Evolutionary conservation across 2,113 vertebrate genomes (phyloP).

Genomic region (Strigops habroptila): DNA sequence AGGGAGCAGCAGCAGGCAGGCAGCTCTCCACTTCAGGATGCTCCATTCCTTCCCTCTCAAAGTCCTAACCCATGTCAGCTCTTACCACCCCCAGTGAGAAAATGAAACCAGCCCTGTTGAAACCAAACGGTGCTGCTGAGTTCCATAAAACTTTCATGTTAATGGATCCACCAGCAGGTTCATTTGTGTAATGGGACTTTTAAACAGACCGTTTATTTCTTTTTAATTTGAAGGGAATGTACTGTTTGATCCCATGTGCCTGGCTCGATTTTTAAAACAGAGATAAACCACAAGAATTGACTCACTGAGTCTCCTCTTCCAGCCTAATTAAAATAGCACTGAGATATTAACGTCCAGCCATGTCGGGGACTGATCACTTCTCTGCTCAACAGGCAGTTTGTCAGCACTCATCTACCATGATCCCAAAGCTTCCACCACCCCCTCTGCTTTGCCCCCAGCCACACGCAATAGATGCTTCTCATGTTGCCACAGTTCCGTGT

Average conservation of each 20-base stretch:
- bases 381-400: neutral
- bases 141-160: constrained; percentile 49
- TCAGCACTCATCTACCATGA: neutral
- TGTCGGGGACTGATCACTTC: neutral
- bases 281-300: constrained; percentile 6
- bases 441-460: neutral
- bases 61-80: neutral
- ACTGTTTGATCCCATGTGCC: constrained; percentile 52
- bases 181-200: constrained; percentile 48
- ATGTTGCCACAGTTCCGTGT: neutral
- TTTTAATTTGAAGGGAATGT: constrained; percentile 65
- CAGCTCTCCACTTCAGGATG: neutral
- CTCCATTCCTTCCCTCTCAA: neutral
- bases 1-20: neutral
- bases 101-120: neutral
- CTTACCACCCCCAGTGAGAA: neutral
- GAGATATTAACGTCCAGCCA: neutral
- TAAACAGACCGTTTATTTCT: constrained; percentile 63
- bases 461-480: neutral
- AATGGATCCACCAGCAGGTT: constrained; percentile 45
- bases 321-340: constrained; percentile 13
- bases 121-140: neutral
- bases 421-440: neutral
- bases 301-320: neutral
- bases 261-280: constrained; percentile 41